Conservation (phyloP, 2,888 invertebrate genomes). For the Acanthosepion esculentum region DNA sequence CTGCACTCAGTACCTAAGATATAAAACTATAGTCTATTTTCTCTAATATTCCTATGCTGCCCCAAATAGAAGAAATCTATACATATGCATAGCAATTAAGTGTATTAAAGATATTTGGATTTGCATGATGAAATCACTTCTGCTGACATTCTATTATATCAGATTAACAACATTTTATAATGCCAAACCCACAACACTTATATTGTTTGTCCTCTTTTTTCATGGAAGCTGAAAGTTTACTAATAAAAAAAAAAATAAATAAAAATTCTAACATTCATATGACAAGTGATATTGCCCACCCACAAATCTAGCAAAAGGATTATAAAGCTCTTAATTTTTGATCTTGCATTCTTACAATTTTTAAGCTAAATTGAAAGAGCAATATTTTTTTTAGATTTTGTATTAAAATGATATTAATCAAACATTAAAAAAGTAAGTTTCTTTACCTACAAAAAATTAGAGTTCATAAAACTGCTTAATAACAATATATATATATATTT, state of each 20-base stretch:
- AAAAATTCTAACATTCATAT: background rate
- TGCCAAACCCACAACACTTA: background rate
- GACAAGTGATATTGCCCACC: background rate
- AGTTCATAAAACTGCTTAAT: no score
- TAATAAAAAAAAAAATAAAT: background rate
- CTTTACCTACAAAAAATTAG: no score
- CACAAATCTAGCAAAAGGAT: background rate
- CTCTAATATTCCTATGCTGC: no score
- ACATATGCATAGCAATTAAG: background rate
- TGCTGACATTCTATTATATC: background rate
- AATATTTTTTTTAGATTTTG: no score
- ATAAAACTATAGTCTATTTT: background rate
- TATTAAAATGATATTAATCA: no score
- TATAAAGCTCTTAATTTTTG: no score
- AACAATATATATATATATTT: no score
- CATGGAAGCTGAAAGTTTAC: background rate
- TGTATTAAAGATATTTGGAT: conserved; percentile 33
- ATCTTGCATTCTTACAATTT: no score
- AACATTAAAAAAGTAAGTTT: no score
- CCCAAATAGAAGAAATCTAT: background rate
- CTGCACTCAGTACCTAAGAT: background rate
- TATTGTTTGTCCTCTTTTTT: background rate
- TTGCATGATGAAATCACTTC: background rate
- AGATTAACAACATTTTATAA: background rate
- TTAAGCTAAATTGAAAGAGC: no score